These are phyloP conservation scores for Narcine bancroftii DNA, from an alignment of 2,113 vertebrate genomes.

Conservation along the genomic window DNA sequence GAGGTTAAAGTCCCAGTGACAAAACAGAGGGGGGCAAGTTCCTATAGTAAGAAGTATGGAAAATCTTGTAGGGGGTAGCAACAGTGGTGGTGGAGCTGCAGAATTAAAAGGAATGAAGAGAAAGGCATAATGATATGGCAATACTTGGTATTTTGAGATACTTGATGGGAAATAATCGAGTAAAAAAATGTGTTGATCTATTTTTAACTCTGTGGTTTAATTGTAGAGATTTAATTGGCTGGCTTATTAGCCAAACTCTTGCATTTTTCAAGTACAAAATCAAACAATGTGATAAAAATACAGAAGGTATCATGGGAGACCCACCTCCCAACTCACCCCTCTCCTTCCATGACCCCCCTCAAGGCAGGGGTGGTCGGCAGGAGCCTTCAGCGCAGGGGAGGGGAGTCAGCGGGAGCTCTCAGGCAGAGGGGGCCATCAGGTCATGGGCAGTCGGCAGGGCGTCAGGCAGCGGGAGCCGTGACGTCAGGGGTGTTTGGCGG, in stretches of 20 bases:
- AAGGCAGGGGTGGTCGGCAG: too few relatives aligned
- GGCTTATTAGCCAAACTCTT: background rate
- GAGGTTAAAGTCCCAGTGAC: background rate
- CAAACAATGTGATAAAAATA: background rate
- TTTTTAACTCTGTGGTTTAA: background rate
- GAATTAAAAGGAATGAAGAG: too few relatives aligned
- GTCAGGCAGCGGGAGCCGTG: too few relatives aligned
- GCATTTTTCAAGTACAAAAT: background rate
- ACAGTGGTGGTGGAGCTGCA: background rate
- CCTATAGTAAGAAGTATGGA: background rate
- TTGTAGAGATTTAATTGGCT: background rate
- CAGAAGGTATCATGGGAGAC: too few relatives aligned
- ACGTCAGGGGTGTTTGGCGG: too few relatives aligned
- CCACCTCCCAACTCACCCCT: too few relatives aligned
- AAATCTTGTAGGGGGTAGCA: background rate
- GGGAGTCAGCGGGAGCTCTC: too few relatives aligned
- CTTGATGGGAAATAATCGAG: background rate
- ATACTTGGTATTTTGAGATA: background rate
- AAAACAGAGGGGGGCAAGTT: background rate
- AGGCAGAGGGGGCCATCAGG: too few relatives aligned
- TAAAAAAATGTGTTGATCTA: background rate
- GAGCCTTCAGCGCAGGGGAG: too few relatives aligned
- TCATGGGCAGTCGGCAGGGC: too few relatives aligned
- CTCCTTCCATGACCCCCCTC: too few relatives aligned
- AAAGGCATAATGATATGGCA: background rate